phyloP scores from a whole-genome alignment of 2,888 invertebrate species.

The Diadromus collaris region DNA sequence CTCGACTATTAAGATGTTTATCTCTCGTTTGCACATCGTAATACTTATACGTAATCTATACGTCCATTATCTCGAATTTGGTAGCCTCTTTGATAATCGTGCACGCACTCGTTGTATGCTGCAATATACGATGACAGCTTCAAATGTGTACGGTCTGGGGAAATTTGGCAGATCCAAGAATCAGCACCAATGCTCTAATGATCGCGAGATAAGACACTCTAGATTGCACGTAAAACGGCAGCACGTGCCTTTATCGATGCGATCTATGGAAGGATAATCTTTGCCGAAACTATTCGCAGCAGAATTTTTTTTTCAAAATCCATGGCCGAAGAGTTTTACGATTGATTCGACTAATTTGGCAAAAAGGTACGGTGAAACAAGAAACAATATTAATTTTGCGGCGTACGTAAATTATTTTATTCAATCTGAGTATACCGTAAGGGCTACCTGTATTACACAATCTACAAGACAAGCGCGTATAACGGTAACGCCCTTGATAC shows the following conservation, averaged over 20 bases:
- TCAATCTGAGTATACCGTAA: background rate
- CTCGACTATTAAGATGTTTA: background rate
- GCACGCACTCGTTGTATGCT: background rate
- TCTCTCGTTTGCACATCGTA: background rate
- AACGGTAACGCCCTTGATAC: background rate
- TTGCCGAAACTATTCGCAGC: background rate
- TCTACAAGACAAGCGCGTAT: background rate
- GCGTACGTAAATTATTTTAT: background rate
- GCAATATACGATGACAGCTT: background rate
- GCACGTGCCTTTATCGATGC: background rate
- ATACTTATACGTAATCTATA: constrained; percentile 3
- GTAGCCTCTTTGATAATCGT: background rate
- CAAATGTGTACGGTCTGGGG: background rate
- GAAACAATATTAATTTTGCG: background rate
- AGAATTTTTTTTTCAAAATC: background rate
- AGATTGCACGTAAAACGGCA: background rate
- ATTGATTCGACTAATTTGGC: background rate
- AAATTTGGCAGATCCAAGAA: background rate
- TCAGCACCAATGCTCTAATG: background rate
- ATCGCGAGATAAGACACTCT: background rate
- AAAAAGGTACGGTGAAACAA: background rate
- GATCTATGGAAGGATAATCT: background rate
- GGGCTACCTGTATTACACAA: background rate
- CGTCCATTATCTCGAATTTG: background rate
- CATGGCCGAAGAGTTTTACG: background rate